Conservation (phyloP, 2,888 invertebrate species). For the Drosophila putrida region DNA sequence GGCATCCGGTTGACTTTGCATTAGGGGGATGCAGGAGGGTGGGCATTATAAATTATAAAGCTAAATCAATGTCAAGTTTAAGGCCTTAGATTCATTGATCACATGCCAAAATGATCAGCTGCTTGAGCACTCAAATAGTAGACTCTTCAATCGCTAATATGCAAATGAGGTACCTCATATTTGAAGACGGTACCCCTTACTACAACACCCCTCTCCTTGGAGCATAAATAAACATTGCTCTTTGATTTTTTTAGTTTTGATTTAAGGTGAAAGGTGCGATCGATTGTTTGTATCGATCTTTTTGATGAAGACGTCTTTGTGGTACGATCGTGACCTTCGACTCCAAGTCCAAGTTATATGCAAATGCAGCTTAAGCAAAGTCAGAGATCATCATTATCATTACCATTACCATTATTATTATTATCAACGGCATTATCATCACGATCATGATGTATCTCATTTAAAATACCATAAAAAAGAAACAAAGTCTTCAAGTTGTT, state of each 20-base stretch:
- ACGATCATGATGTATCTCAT: slow-evolving; percentile 26
- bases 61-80: slow-evolving; percentile 72
- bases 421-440: background rate
- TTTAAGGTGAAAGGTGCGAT: slow-evolving; percentile 67
- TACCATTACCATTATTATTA: slow-evolving; percentile 18
- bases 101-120: slow-evolving; percentile 33
- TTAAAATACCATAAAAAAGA: slow-evolving; percentile 20
- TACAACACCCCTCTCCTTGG: background rate
- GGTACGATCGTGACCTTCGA: slow-evolving; percentile 48
- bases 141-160: slow-evolving; percentile 37
- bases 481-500: slow-evolving; percentile 14
- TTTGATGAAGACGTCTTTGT: slow-evolving; percentile 55
- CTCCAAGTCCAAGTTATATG: slow-evolving; percentile 46
- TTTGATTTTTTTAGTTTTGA: slow-evolving; percentile 37
- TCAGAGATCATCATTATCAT: slow-evolving; percentile 21
- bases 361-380: slow-evolving; percentile 49
- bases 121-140: slow-evolving; percentile 20
- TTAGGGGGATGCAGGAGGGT: background rate
- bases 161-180: slow-evolving; percentile 46
- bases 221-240: slow-evolving; percentile 33
- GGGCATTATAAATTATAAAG: slow-evolving; percentile 18
- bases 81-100: slow-evolving; percentile 51
- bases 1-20: background rate
- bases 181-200: slow-evolving; percentile 2
- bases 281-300: slow-evolving; percentile 12